phyloP scores from a whole-genome alignment of 2,797 vertebrate genomes.

The Nannoperca australis region DNA sequence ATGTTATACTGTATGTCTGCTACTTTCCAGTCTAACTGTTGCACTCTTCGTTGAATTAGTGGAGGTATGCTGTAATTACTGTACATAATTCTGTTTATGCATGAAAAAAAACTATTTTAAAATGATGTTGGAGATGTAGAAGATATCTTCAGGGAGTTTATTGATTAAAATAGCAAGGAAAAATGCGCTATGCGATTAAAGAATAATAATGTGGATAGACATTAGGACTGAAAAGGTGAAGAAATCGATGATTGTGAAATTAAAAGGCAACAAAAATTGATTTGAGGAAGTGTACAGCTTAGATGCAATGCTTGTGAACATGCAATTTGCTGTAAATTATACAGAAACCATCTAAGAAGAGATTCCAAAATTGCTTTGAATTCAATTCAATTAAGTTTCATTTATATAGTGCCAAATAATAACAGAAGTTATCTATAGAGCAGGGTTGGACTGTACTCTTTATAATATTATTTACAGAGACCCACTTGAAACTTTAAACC shows the following conservation, averaged over 20 bases:
- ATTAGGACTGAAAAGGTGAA: not conserved
- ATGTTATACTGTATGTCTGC: not conserved
- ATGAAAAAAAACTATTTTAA: not conserved
- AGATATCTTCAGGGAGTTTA: not conserved
- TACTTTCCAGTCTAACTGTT: not conserved
- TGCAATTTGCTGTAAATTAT: not conserved
- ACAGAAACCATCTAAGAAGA: not conserved
- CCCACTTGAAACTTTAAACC: not conserved
- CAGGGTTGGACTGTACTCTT: too few relatives aligned
- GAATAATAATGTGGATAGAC: not conserved
- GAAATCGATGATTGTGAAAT: slow-evolving; percentile 12
- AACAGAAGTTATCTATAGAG: too few relatives aligned
- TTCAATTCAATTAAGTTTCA: too few relatives aligned
- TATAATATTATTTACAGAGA: too few relatives aligned
- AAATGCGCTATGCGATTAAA: not conserved
- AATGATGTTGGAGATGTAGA: not conserved
- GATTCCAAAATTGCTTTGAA: not conserved
- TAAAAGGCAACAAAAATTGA: not conserved
- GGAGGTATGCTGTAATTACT: not conserved
- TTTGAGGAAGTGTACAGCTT: not conserved
- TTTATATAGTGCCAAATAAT: too few relatives aligned
- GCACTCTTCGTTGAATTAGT: not conserved
- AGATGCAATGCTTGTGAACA: not conserved
- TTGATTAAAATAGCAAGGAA: not conserved
- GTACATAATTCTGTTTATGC: not conserved